A percentile compares a stretch with the other conserved stretches of the same genome.
These are phyloP conservation scores for Natrix natrix DNA, from an alignment of 2,797 vertebrate species.

Conservation along the genomic window DNA sequence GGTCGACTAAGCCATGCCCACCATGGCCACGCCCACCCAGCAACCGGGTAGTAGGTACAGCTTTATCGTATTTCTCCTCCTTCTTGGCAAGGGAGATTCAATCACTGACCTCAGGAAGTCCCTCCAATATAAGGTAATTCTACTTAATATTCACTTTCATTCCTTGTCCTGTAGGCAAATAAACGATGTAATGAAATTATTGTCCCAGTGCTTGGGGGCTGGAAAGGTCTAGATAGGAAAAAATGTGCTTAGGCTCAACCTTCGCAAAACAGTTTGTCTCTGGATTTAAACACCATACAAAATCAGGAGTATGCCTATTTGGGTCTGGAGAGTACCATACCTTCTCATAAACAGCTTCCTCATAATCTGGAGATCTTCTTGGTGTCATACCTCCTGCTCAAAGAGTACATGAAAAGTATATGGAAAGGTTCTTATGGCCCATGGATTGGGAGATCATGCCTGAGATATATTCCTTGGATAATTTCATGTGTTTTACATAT, in stretches of 20 bases:
- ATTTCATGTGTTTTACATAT: not conserved
- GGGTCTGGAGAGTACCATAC: not conserved
- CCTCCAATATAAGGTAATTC: not conserved
- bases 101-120: not conserved
- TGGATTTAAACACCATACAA: not conserved
- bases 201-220: not conserved
- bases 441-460: no score
- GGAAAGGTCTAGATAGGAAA: not conserved
- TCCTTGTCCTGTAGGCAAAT: not conserved
- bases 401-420: no score
- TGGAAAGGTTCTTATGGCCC: no score
- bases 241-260: not conserved
- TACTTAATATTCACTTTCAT: not conserved
- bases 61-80: not conserved
- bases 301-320: not conserved
- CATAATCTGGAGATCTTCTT: no score
- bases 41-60: not conserved
- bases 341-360: not conserved
- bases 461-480: not conserved
- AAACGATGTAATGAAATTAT: not conserved
- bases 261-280: not conserved
- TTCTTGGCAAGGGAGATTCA: not conserved
- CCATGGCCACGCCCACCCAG: no score
- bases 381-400: no score
- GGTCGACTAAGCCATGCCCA: no score